Percentiles rank a stretch among this genome's conserved stretches.
phyloP scores from a whole-genome alignment of 30 jellyfish, hydroid and myxozoan species.

The Pseudorhiza aurosa region DNA sequence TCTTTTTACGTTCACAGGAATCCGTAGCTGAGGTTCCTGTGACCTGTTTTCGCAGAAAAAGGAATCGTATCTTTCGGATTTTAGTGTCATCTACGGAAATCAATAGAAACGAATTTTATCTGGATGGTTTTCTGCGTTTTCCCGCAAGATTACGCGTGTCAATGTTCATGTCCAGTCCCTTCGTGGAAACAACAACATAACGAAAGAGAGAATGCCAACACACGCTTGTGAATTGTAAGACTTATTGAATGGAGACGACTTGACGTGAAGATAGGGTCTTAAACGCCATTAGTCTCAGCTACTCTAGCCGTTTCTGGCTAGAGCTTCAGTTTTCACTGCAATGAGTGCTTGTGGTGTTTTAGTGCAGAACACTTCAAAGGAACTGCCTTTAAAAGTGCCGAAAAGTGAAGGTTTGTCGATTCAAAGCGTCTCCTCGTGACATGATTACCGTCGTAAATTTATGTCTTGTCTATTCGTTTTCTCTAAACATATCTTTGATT shows the following conservation, averaged over 20 bases:
- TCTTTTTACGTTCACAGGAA: no score
- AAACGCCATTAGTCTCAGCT: background rate
- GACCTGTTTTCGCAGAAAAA: no score
- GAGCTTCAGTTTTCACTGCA: background rate
- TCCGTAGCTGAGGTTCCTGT: no score
- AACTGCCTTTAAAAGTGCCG: slow-evolving; percentile 16
- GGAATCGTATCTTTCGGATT: no score
- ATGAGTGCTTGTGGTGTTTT: slow-evolving; percentile 50
- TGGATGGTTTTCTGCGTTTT: no score
- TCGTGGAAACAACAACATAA: slow-evolving; percentile 31
- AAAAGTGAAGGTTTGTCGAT: slow-evolving; percentile 14
- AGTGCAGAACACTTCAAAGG: slow-evolving; percentile 29
- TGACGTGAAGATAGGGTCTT: background rate
- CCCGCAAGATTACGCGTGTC: slow-evolving; percentile 33
- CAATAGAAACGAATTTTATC: no score
- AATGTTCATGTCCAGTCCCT: slow-evolving; percentile 37
- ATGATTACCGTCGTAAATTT: background rate
- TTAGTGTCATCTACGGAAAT: no score
- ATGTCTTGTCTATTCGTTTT: background rate
- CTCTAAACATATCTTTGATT: background rate
- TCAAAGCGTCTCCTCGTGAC: slow-evolving; percentile 2
- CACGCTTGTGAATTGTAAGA: slow-evolving; percentile 27
- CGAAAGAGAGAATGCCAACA: slow-evolving; percentile 50
- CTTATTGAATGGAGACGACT: background rate
- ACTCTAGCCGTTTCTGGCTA: background rate